A percentile compares a stretch with the other conserved stretches of the same genome.
phyloP scores from a whole-genome alignment of 2,113 vertebrate species.

The Bufo gargarizans region DNA sequence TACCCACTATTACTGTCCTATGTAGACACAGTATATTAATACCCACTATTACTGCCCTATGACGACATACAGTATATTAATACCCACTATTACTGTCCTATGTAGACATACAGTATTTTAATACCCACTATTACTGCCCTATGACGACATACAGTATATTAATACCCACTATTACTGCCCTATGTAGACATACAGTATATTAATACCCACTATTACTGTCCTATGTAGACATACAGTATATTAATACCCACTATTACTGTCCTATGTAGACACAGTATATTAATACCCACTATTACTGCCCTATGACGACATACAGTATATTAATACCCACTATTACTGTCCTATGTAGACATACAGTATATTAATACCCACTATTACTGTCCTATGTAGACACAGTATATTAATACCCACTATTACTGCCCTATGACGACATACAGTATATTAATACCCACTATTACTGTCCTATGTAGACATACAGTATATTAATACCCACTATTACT shows the following conservation, averaged over 20 bases:
- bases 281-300: not conserved
- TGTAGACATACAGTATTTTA: not conserved
- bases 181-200: slow-evolving; percentile 54
- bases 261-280: not conserved
- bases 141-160: not conserved
- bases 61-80: not conserved
- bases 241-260: not conserved
- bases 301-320: not conserved
- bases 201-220: not conserved
- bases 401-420: not conserved
- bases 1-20: slow-evolving; percentile 83
- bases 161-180: slow-evolving; percentile 81
- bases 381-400: not conserved
- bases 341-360: slow-evolving; percentile 62
- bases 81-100: not conserved
- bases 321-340: slow-evolving; percentile 79
- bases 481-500: no score
- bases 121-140: not conserved
- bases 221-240: not conserved
- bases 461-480: not conserved
- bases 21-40: not conserved
- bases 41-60: not conserved
- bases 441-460: not conserved
- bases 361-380: not conserved
- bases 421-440: not conserved